Evolutionary conservation across 2,888 invertebrate species (phyloP).

Genomic region (Trachelus tabidus): DNA sequence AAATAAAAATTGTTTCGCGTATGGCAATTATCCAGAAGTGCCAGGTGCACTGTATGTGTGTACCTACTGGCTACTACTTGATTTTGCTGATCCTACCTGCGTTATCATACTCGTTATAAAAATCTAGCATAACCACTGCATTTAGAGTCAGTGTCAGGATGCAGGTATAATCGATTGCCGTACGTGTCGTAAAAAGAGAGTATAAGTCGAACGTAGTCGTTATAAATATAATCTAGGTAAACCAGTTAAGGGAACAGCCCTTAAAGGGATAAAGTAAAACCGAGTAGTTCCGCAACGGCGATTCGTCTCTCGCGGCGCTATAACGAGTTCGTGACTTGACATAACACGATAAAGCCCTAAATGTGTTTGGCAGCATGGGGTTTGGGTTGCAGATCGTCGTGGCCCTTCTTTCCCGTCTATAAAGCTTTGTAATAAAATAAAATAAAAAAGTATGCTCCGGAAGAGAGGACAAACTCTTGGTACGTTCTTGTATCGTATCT

Average conservation of each 20-base stretch:
- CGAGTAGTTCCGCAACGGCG: slow-evolving; percentile 59
- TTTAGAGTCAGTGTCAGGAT: neutral
- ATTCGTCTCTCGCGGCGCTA: slow-evolving; percentile 58
- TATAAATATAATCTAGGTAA: slow-evolving; percentile 33
- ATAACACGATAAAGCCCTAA: slow-evolving; percentile 61
- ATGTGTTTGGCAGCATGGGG: slow-evolving; percentile 31
- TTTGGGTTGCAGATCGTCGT: neutral
- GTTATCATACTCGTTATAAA: neutral
- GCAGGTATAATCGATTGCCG: neutral
- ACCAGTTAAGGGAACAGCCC: slow-evolving; percentile 47
- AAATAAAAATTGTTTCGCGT: neutral
- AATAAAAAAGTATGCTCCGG: slow-evolving; percentile 40
- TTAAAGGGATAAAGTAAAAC: slow-evolving; percentile 46
- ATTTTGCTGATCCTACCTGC: neutral
- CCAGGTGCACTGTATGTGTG: neutral
- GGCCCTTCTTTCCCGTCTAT: neutral
- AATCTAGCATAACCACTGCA: neutral
- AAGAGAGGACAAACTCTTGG: slow-evolving; percentile 40
- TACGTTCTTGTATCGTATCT: neutral
- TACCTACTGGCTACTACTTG: neutral
- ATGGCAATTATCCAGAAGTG: neutral
- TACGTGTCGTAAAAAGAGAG: neutral
- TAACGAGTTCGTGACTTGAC: slow-evolving; percentile 66
- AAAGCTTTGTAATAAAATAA: slow-evolving; percentile 18
- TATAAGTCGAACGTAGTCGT: neutral